phyloP scores from a whole-genome alignment of 2,113 vertebrate species.

The Thomomys bottae region DNA sequence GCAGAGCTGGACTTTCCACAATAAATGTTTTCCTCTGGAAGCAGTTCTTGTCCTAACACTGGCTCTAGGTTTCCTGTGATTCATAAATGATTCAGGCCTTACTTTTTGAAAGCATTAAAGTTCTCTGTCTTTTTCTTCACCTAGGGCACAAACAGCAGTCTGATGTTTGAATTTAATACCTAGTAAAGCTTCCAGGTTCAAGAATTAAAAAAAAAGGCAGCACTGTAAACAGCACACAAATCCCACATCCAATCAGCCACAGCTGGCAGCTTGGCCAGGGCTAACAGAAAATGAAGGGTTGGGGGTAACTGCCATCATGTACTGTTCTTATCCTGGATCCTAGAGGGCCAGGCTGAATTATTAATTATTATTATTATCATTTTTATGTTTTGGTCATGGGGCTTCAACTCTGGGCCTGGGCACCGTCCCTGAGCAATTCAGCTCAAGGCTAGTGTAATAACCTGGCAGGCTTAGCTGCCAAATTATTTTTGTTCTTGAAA shows the following conservation, averaged over 20 bases:
- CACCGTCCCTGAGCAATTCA: no score
- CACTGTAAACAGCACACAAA: constrained; percentile 32
- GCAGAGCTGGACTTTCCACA: constrained; percentile 63
- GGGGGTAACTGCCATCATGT: not conserved
- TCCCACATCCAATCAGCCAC: not conserved
- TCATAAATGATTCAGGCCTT: constrained; percentile 83
- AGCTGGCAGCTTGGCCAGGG: not conserved
- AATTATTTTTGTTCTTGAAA: no score
- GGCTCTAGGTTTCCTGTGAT: constrained; percentile 68
- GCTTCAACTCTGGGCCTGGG: no score
- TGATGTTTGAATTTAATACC: constrained; percentile 68
- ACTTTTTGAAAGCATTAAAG: constrained; percentile 68
- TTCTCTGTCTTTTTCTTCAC: constrained; percentile 50
- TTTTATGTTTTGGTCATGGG: no score
- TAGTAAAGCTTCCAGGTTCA: constrained; percentile 59
- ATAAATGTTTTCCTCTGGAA: constrained; percentile 77
- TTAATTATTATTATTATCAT: no score
- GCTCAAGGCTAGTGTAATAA: no score
- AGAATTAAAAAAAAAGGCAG: constrained; percentile 61
- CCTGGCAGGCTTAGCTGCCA: no score
- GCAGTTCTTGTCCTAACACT: constrained; percentile 63
- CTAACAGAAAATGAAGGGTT: not conserved
- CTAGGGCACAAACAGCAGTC: constrained; percentile 9
- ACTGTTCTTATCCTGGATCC: rapidly evolving
- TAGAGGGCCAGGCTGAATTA: not conserved